Evolutionary conservation across 2,888 invertebrate species (phyloP).

Genomic region (Campoletis raptor): DNA sequence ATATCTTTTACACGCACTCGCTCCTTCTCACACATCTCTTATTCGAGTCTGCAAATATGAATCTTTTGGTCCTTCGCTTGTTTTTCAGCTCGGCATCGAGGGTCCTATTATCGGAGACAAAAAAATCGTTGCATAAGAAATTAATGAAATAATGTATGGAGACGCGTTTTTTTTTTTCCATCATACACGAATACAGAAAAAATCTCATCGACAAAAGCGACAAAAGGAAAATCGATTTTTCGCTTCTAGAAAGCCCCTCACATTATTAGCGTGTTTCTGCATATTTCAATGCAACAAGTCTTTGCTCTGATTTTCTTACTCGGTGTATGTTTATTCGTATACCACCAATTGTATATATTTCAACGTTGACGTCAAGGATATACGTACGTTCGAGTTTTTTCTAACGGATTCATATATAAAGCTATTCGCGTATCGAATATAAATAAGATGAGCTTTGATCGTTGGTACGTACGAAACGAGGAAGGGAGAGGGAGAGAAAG

Average conservation of each 20-base stretch:
- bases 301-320: background rate
- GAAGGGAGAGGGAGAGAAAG: background rate
- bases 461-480: slow-evolving; percentile 3
- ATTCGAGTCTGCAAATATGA: slow-evolving; percentile 44
- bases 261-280: background rate
- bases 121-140: slow-evolving; percentile 68
- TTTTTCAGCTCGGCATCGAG: slow-evolving; percentile 20
- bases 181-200: background rate
- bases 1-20: slow-evolving; percentile 50
- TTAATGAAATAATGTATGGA: slow-evolving; percentile 40
- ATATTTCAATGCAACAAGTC: background rate
- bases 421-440: slow-evolving; percentile 31
- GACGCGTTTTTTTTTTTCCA: background rate
- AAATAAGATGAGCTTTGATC: slow-evolving; percentile 46
- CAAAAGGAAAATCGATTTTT: background rate
- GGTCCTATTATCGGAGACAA: slow-evolving; percentile 18
- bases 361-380: background rate
- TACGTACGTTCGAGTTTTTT: background rate
- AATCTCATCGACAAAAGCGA: background rate
- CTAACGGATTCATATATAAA: background rate
- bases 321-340: background rate
- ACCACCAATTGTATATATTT: background rate
- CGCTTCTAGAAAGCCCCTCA: background rate
- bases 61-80: slow-evolving; percentile 37
- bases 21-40: slow-evolving; percentile 37